A percentile compares a stretch with the other conserved stretches of the same genome.
Evolutionary conservation across 2,888 invertebrate genomes (phyloP).

Genomic region (Physocephala rufipes): DNA sequence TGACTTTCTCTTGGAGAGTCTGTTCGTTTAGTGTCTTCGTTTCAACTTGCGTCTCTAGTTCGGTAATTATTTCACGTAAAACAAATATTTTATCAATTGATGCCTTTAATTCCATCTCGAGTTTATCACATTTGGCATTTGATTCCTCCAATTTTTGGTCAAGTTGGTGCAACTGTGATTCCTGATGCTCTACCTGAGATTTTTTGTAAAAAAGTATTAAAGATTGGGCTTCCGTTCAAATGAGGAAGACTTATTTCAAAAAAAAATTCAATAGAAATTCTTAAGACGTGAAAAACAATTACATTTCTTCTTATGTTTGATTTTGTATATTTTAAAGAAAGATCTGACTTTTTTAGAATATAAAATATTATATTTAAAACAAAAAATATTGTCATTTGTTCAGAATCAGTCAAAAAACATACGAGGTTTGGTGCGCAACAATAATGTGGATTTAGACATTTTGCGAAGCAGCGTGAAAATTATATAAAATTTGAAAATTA

Average conservation of each 20-base stretch:
- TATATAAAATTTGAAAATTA: neutral
- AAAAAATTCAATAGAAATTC: no score
- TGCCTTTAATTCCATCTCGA: constrained; percentile 79
- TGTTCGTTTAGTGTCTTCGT: constrained; percentile 73
- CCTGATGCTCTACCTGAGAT: constrained; percentile 79
- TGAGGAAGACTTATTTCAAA: no score
- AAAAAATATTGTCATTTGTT: no score
- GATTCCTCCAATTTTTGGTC: constrained; percentile 71
- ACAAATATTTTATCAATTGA: constrained; percentile 78
- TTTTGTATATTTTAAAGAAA: no score
- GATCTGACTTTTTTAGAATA: no score
- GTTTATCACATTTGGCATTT: constrained; percentile 71
- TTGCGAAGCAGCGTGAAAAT: constrained; percentile 28
- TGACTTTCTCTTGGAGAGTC: constrained; percentile 69
- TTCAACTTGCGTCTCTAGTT: constrained; percentile 80
- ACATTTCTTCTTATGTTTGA: constrained; percentile 3
- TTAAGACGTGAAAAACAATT: neutral
- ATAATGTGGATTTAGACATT: constrained; percentile 7
- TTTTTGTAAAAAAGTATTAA: neutral
- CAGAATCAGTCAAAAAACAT: no score
- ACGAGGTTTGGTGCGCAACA: constrained; percentile 5
- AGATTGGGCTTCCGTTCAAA: no score
- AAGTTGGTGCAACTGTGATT: constrained; percentile 78
- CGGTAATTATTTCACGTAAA: constrained; percentile 80
- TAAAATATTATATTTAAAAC: no score